Conservation (phyloP, 2,113 vertebrate genomes). For the Peucedramus taeniatus region DNA sequence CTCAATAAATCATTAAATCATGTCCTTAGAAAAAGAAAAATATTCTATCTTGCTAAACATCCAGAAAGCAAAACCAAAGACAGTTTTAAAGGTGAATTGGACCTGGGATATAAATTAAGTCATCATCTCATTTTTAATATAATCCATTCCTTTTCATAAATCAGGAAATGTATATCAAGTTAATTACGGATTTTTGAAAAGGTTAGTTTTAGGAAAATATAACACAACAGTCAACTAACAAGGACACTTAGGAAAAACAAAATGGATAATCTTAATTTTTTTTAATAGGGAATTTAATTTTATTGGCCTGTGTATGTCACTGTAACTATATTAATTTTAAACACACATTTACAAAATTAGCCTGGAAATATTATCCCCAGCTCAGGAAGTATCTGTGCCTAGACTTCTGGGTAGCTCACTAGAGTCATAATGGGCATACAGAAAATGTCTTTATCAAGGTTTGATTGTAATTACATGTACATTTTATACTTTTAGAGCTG, state of each 20-base stretch:
- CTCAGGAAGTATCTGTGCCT: neutral
- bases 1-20: neutral
- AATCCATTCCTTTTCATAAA: neutral
- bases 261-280: neutral
- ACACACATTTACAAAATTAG: neutral
- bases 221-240: neutral
- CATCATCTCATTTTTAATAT: neutral
- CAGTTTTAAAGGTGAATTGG: neutral
- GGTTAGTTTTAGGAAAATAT: neutral
- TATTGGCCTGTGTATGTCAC: neutral
- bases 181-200: slow-evolving; percentile 5
- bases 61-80: neutral
- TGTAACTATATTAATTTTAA: neutral
- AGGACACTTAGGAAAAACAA: neutral
- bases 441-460: neutral
- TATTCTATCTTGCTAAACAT: neutral
- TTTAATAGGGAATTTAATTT: neutral
- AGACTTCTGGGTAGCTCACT: neutral
- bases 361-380: neutral
- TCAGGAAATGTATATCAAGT: neutral
- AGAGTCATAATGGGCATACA: neutral
- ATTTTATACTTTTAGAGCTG: neutral
- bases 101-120: neutral
- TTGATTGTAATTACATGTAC: neutral
- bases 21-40: neutral